These are phyloP conservation scores for Ochotona curzoniae DNA, from an alignment of 2,113 vertebrate species.

Conservation along the genomic window DNA sequence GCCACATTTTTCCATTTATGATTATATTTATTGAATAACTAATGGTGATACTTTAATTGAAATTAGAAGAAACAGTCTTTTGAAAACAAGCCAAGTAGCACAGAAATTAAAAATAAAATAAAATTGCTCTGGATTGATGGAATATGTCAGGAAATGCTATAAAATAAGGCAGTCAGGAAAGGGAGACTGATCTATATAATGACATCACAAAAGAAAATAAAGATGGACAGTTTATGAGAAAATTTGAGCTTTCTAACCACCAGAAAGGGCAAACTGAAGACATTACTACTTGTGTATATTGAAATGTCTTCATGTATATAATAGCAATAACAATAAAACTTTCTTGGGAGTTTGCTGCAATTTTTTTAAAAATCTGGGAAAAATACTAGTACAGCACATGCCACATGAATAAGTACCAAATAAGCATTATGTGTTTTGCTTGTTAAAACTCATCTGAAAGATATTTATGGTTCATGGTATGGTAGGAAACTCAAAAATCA, in stretches of 20 bases:
- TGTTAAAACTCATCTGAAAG: constrained; percentile 14
- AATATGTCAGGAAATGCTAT: neutral
- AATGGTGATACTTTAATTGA: neutral
- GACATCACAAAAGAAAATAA: neutral
- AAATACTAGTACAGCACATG: neutral
- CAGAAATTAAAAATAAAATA: constrained; percentile 21
- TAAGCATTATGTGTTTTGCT: neutral
- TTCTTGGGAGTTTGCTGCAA: neutral
- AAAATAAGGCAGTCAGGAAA: neutral
- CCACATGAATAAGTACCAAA: neutral
- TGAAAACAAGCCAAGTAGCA: neutral
- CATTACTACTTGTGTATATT: neutral
- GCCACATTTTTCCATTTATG: neutral
- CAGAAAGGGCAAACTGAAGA: neutral
- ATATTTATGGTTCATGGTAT: neutral
- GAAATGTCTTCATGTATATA: neutral
- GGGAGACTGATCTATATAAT: neutral
- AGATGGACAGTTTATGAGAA: neutral
- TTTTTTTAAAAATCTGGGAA: neutral
- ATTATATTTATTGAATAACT: neutral
- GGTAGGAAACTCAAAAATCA: neutral
- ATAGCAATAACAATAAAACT: neutral
- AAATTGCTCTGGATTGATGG: neutral
- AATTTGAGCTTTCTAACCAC: neutral
- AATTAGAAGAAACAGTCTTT: neutral